Base-by-base conservation (phyloP, 2,797 vertebrate species). In the Crypturellus tataupa region DNA sequence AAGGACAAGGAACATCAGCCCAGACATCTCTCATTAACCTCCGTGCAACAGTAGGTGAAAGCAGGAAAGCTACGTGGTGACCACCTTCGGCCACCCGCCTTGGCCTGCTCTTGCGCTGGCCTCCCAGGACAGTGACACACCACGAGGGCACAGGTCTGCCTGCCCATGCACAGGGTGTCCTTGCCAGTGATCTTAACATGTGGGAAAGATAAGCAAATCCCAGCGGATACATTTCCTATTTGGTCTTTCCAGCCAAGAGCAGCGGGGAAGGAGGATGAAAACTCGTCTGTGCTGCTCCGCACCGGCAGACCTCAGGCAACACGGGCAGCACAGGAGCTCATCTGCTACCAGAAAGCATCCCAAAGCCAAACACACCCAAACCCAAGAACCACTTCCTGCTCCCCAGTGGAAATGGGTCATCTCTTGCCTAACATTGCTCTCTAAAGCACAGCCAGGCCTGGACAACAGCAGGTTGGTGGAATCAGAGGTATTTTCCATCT, bases 361-460 rank as follows among this genome's bases (percentile, higher is more conserved):
- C n/a, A 75, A 62, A 65, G 85, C 91, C 91, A 95, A 82, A 94
- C 70, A 94, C 46, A n/a, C 10, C 10, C 64, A 60, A 91, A 96
- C 91, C 91, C 94, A 94, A 85, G 87, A 93, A 75, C 46, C 4
- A 73, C 85, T 94, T 94, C 95, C 94, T 90, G 65, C 42, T 89
- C 58, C 44, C 49, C 80, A 65, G 4, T 69, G 64, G 68, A 95
- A 37, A 71, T 69, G 39, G 47, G 40, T 62, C 62, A 13, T 46
- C 88, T 71, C 60, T 17, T 81, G 60, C 44, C 37, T 40, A 46
- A 82, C 6, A 29, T 1, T 18, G 40, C 0, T 0, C 55, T 84
- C 37, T 53, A 12, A 81, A 91, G 93, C 53, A 35, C 1, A 3
- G 55, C 6, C 71, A 68, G 75, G 56, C 23, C 12, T 62, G 33